Percentiles rank a stretch among this genome's conserved stretches.
These are phyloP conservation scores for Pygoscelis antarcticus DNA, from an alignment of 2,113 vertebrate genomes.

Conservation along the genomic window DNA sequence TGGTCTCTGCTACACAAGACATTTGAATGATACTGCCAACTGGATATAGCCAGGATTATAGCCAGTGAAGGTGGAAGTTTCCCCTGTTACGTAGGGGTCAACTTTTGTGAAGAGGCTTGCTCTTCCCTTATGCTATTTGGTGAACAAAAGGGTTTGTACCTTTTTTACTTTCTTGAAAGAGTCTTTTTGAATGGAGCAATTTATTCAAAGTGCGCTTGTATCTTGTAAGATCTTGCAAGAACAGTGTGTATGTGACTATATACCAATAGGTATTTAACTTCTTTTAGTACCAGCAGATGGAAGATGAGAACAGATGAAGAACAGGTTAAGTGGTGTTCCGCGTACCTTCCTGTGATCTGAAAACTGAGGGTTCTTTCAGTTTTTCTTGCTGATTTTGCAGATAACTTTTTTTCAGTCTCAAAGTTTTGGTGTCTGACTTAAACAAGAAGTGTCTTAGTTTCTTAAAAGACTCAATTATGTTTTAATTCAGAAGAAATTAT, in stretches of 20 bases:
- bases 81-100: fast-evolving
- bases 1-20: neutral
- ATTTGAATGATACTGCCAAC: neutral
- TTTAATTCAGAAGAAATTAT: neutral
- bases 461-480: neutral
- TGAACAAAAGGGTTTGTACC: neutral
- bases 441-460: neutral
- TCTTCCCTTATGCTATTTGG: neutral
- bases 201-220: neutral
- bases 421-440: neutral
- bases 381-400: neutral
- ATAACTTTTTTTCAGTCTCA: neutral
- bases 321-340: neutral
- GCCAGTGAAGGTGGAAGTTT: neutral
- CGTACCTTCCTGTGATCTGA: neutral
- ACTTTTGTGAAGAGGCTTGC: neutral
- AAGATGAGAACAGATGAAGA: neutral
- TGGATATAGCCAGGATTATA: neutral
- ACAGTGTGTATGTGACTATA: neutral
- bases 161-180: neutral
- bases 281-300: neutral
- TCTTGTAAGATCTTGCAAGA: neutral
- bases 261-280: neutral
- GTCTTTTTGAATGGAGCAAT: neutral
- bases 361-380: neutral